These are phyloP conservation scores for Diglossa brunneiventris DNA, from an alignment of 2,113 vertebrate genomes.

Conservation along the genomic window DNA sequence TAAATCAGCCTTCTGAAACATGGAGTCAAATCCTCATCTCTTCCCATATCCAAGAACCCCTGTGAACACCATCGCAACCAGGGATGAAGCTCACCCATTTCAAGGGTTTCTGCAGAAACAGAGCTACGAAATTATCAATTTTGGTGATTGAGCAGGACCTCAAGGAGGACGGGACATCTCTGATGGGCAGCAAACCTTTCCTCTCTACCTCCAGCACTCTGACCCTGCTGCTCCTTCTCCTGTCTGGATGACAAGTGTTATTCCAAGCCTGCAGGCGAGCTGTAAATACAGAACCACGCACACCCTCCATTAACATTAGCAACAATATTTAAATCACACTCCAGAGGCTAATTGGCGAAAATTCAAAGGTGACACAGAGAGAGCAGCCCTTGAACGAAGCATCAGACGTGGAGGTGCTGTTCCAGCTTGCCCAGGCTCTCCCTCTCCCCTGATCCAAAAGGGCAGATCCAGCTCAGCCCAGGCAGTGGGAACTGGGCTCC, in stretches of 20 bases:
- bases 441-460: background rate
- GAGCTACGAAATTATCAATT: background rate
- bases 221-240: background rate
- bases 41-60: no score
- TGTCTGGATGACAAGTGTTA: background rate
- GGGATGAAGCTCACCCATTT: background rate
- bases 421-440: background rate
- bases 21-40: no score
- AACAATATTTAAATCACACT: slow-evolving; percentile 11
- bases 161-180: background rate
- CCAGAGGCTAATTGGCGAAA: slow-evolving; percentile 14
- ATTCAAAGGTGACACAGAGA: slow-evolving; percentile 33
- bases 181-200: background rate
- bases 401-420: background rate
- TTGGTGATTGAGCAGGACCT: background rate
- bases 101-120: background rate
- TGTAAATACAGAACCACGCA: background rate
- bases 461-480: background rate
- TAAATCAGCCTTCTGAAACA: no score
- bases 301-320: background rate
- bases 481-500: background rate
- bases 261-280: background rate
- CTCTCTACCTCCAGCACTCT: background rate
- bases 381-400: slow-evolving; percentile 16
- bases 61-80: no score